These are phyloP conservation scores for Alouatta palliata DNA, from an alignment of 2,113 vertebrate genomes.

Conservation along the genomic window DNA sequence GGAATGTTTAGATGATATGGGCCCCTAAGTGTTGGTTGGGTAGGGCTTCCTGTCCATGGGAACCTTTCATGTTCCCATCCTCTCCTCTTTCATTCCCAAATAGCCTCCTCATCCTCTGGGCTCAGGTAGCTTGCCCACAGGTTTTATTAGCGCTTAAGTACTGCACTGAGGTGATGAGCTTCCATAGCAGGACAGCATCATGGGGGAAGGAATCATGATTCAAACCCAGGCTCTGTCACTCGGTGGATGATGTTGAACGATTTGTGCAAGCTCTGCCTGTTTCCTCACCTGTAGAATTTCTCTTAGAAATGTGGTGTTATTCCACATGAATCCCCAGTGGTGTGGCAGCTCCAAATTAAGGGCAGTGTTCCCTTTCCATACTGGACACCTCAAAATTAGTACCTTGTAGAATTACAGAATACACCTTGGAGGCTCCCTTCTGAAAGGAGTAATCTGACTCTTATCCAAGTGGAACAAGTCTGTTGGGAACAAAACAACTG, in stretches of 20 bases:
- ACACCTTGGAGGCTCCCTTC: background rate
- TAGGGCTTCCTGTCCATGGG: background rate
- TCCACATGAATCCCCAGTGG: accelerated
- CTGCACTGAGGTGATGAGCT: background rate
- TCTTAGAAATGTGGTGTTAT: background rate
- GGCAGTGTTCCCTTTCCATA: background rate
- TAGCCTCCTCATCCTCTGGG: no score
- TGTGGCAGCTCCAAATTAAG: background rate
- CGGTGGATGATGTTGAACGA: accelerated
- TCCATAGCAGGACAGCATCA: background rate
- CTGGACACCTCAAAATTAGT: background rate
- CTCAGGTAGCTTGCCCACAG: background rate
- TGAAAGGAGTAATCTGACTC: background rate
- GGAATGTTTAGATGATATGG: accelerated
- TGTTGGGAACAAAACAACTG: background rate
- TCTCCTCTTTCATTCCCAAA: accelerated
- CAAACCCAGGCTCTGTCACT: accelerated
- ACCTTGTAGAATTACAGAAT: background rate
- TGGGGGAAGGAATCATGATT: no score
- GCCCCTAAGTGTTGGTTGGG: background rate
- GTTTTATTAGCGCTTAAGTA: accelerated
- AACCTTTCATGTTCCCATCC: background rate
- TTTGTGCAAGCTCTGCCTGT: background rate
- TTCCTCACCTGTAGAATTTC: background rate
- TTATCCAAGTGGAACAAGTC: background rate